Conservation (phyloP, 1,140 invertebrate genomes). For the Oreohelix idahoensis region DNA sequence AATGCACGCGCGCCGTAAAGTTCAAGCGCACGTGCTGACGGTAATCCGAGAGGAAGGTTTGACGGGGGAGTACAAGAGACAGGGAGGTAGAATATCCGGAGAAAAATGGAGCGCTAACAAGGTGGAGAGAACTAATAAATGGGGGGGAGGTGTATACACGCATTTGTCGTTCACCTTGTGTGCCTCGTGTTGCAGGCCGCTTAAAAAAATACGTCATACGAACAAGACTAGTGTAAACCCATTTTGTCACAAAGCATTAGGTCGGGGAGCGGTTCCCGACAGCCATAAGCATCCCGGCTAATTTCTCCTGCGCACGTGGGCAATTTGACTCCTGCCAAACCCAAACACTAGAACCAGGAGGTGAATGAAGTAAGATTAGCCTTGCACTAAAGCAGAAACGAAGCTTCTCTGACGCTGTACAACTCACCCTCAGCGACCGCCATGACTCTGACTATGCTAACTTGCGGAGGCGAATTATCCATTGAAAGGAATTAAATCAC, state of each 20-base stretch:
- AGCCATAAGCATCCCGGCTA: background rate
- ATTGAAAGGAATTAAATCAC: too few relatives aligned
- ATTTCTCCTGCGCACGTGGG: background rate
- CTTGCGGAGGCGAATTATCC: too few relatives aligned
- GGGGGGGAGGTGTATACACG: background rate
- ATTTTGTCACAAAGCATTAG: background rate
- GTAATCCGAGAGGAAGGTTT: background rate
- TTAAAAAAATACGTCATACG: background rate
- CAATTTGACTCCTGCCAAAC: too few relatives aligned
- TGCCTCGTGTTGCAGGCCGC: background rate
- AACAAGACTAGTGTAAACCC: background rate
- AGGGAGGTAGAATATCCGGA: background rate
- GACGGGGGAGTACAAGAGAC: background rate
- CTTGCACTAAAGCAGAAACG: too few relatives aligned
- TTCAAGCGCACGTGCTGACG: background rate
- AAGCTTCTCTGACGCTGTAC: too few relatives aligned
- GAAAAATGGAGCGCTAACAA: constrained; percentile 1
- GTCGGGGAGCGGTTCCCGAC: background rate
- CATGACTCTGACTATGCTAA: too few relatives aligned
- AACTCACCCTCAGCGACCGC: too few relatives aligned
- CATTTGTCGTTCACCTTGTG: background rate
- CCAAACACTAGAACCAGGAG: too few relatives aligned
- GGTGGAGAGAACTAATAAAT: constrained; percentile 6
- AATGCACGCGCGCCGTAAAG: background rate
- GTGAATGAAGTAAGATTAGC: too few relatives aligned